Conservation (phyloP, 2,797 vertebrate genomes). For the Macrochelys suwanniensis region DNA sequence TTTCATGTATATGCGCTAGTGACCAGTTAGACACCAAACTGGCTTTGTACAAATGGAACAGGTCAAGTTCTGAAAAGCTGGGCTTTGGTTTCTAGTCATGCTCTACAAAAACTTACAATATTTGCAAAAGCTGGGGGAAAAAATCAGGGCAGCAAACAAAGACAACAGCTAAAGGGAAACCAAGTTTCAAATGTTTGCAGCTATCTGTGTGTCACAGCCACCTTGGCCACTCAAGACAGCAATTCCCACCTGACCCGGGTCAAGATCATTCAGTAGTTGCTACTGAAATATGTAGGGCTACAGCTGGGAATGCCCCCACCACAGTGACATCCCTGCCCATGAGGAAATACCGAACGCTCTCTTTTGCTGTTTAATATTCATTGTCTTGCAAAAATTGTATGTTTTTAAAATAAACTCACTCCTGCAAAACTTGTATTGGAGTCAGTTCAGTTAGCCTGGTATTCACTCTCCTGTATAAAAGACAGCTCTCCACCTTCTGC, state of each 20-base stretch:
- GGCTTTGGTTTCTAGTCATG: not conserved
- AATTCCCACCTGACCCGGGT: not conserved
- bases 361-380: not conserved
- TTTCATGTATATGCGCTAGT: not conserved
- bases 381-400: not conserved
- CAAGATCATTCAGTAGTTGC: not conserved
- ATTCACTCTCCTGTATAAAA: fast-evolving
- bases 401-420: constrained; percentile 52
- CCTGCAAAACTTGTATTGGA: fast-evolving
- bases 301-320: not conserved
- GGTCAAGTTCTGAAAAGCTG: not conserved
- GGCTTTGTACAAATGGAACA: not conserved
- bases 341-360: not conserved
- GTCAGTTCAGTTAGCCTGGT: not conserved
- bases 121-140: not conserved
- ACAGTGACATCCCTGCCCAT: fast-evolving
- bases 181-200: not conserved
- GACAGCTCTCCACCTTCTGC: not conserved
- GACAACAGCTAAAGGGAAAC: not conserved
- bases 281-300: not conserved
- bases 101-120: constrained; percentile 5
- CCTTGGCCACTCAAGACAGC: not conserved
- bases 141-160: not conserved
- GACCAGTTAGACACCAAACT: not conserved
- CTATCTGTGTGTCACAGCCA: not conserved